Evolutionary conservation across 2,888 invertebrate species (phyloP), one percentile per base, ranked within the genome.

Genomic region (Meiosimyza platycephala): DNA sequence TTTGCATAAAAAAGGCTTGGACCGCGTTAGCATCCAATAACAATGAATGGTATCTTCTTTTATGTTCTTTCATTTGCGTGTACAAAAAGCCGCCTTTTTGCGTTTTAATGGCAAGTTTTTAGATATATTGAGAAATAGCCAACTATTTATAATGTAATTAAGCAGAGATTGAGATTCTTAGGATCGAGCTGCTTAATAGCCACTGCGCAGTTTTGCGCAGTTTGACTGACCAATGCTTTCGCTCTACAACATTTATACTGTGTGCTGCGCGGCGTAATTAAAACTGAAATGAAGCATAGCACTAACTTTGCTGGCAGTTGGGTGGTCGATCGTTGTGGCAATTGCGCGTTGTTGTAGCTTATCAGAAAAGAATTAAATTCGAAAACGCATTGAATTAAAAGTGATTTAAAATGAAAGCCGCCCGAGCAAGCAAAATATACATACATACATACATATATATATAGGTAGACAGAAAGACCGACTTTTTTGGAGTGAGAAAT

Each of bases 341-440:
- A n/a, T 69, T 18, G 57, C 59, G 55, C 54, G 55, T 57, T 50
- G 63, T 62, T 52, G 50, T 50, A 47, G 68, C 66, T 74, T 75
- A 69, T 76, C 76, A 62, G 64, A 71, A 76, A 71, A 73, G 75
- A 77, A 75, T 76, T 72, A 67, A 76, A 71, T 63, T 40, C 66
- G 72, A 76, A 76, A 76, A 77, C 57, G 73, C 77, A 78, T 70
- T 75, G 74, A 75, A 73, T 73, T 73, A 76, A 77, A 78, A 78
- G 80, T 82, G 83, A 84, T 81, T 83, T 84, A 83, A 84, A 84
- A 84, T 81, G 79, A 82, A 77, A 74, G 74, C 69, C 63, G 55
- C 18, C 40, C 33, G 11, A 40, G 13, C 18, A 72, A 6, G 33
- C 18, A 63, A 13, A 60, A 18, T 12, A 48, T n/a, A 64, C 13